Conservation (phyloP, 2,888 invertebrate genomes). For the Baccha elongata region DNA sequence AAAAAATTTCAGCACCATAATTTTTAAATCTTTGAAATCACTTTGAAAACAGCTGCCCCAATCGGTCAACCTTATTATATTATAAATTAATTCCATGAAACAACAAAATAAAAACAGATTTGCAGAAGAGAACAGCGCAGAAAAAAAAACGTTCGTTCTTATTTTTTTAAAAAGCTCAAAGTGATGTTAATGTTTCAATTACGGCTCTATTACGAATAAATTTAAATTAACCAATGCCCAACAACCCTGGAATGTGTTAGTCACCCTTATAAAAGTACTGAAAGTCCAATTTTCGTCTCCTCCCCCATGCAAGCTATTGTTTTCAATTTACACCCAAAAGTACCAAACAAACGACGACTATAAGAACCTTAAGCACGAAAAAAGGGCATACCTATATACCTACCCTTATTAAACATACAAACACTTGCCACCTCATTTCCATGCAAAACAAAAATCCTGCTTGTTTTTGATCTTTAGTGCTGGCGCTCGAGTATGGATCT, state of each 20-base stretch:
- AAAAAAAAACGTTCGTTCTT: slow-evolving; percentile 7
- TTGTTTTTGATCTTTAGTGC: slow-evolving; percentile 60
- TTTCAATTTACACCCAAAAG: slow-evolving; percentile 43
- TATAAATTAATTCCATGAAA: slow-evolving; percentile 8
- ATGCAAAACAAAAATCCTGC: slow-evolving; percentile 57
- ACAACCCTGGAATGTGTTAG: slow-evolving; percentile 52
- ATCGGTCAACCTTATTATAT: slow-evolving; percentile 22
- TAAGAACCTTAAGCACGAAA: slow-evolving; percentile 24
- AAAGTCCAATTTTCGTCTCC: slow-evolving; percentile 41
- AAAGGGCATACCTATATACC: slow-evolving; percentile 1
- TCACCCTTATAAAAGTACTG: slow-evolving; percentile 53
- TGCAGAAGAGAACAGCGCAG: background rate
- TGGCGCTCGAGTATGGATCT: slow-evolving; percentile 1
- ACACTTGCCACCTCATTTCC: slow-evolving; percentile 60
- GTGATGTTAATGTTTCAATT: slow-evolving; percentile 71
- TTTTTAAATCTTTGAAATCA: background rate
- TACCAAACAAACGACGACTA: slow-evolving; percentile 2
- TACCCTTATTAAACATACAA: slow-evolving; percentile 26
- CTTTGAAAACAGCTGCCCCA: slow-evolving; percentile 13
- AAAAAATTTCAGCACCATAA: background rate
- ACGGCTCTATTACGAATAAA: slow-evolving; percentile 64
- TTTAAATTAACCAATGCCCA: slow-evolving; percentile 58
- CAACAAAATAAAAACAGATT: slow-evolving; percentile 30
- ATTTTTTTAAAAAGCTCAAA: slow-evolving; percentile 44
- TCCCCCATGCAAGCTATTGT: slow-evolving; percentile 45